These are phyloP conservation scores for Latrodectus elegans DNA, from an alignment of 2,888 invertebrate species.

Conservation along the genomic window DNA sequence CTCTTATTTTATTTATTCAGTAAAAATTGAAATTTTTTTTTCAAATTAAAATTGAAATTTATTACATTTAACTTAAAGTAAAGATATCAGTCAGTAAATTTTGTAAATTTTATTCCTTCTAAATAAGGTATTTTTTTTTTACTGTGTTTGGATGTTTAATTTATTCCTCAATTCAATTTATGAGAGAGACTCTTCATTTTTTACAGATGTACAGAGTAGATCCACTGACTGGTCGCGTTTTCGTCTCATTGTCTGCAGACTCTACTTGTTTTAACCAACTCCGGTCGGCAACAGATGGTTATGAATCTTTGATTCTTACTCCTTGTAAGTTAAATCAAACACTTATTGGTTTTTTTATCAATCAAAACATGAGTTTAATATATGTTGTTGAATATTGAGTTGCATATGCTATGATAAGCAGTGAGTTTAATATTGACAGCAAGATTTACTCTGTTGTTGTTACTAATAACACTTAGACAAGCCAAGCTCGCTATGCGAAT, in stretches of 20 bases:
- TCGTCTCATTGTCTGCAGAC: conserved; percentile 80
- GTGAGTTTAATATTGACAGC: too few relatives aligned
- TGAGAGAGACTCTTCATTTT: neutral
- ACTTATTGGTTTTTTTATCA: too few relatives aligned
- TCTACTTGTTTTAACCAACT: conserved; percentile 80
- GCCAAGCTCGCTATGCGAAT: too few relatives aligned
- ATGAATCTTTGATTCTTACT: conserved; percentile 79
- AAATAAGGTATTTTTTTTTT: neutral
- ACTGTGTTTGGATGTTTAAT: too few relatives aligned
- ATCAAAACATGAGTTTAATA: too few relatives aligned
- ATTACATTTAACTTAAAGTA: neutral
- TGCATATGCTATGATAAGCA: too few relatives aligned
- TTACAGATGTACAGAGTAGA: conserved; percentile 77
- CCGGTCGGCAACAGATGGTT: conserved; percentile 78
- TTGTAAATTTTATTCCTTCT: neutral
- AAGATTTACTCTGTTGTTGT: too few relatives aligned
- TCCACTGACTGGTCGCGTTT: conserved; percentile 77
- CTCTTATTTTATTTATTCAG: neutral
- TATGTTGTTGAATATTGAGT: too few relatives aligned
- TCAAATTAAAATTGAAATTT: neutral
- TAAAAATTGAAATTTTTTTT: neutral
- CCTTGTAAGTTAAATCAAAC: conserved; percentile 73
- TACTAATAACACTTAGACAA: too few relatives aligned
- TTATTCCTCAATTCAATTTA: too few relatives aligned
- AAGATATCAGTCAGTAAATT: neutral